Evolutionary conservation across 2,113 vertebrate species (phyloP).

Genomic region (Megaleporinus macrocephalus): DNA sequence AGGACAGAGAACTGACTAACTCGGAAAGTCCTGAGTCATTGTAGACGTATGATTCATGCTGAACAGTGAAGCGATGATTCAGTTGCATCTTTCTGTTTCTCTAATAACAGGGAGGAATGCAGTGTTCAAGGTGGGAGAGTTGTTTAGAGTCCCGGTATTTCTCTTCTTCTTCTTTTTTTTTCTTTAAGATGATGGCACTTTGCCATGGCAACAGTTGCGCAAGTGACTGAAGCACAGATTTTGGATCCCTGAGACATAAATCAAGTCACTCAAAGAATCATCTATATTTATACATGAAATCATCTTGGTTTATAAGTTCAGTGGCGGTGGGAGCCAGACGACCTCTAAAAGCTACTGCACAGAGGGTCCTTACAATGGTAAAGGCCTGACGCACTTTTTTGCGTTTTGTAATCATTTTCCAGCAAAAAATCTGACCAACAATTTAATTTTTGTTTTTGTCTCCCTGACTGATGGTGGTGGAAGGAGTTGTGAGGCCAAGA

Average conservation of each 20-base stretch:
- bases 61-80: neutral
- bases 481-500: too few species aligned
- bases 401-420: too few species aligned
- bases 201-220: conserved; percentile 16
- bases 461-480: too few species aligned
- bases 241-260: neutral
- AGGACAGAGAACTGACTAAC: neutral
- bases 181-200: neutral
- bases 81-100: neutral
- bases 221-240: neutral
- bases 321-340: too few species aligned
- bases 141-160: neutral
- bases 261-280: too few species aligned
- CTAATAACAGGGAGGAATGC: neutral
- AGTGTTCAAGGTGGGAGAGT: neutral
- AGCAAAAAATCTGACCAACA: too few species aligned
- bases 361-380: too few species aligned
- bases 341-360: too few species aligned
- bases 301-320: too few species aligned
- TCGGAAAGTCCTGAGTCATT: neutral
- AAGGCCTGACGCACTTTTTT: too few species aligned
- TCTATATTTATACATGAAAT: too few species aligned
- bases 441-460: too few species aligned
- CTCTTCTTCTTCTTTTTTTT: neutral
- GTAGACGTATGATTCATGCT: conserved; percentile 19